Percentiles rank a stretch among this genome's conserved stretches.
phyloP scores from a whole-genome alignment of 2,888 invertebrate genomes.

The Leptopilina myrica region DNA sequence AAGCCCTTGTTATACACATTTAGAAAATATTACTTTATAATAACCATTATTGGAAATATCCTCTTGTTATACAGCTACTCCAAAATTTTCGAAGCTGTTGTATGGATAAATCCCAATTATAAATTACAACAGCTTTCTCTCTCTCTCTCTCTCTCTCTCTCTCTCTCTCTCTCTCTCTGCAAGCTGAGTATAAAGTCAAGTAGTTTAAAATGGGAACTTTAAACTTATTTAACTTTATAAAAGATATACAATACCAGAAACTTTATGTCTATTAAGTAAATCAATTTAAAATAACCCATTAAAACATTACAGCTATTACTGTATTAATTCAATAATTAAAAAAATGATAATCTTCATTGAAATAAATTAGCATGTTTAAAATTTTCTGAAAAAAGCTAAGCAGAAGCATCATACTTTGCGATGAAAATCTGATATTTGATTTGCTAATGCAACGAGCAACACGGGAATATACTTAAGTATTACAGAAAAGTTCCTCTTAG shows the following conservation, averaged over 20 bases:
- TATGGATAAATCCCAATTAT: conserved; percentile 10
- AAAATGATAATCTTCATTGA: no score
- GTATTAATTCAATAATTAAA: background rate
- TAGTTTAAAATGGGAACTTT: background rate
- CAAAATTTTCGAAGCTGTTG: background rate
- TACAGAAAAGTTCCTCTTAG: background rate
- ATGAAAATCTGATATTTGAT: background rate
- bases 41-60: background rate
- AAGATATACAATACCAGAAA: background rate
- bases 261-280: background rate
- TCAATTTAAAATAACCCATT: background rate
- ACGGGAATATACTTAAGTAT: background rate
- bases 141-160: no score
- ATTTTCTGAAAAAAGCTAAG: no score
- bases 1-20: background rate
- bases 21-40: background rate
- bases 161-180: background rate
- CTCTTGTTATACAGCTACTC: background rate
- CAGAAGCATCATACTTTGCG: no score
- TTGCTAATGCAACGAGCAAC: background rate
- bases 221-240: background rate
- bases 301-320: background rate
- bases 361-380: no score
- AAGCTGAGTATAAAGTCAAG: background rate
- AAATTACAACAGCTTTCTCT: background rate